phyloP scores from a whole-genome alignment of 1,140 invertebrate genomes.

The Drosophila paulistorum region DNA sequence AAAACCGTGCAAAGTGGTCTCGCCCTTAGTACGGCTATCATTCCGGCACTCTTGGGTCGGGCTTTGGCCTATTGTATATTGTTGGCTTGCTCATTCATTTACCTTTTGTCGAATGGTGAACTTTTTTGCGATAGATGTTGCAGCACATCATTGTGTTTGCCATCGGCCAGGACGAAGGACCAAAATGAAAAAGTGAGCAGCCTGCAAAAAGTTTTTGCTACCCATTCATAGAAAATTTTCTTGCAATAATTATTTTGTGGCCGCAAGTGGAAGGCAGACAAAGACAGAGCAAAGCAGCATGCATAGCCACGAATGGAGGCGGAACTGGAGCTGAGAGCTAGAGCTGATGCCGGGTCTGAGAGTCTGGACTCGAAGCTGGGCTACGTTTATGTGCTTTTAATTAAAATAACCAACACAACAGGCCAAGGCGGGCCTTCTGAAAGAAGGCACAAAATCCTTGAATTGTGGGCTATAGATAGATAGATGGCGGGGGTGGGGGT shows the following conservation, averaged over 20 bases:
- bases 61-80: neutral
- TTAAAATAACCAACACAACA: constrained; percentile 65
- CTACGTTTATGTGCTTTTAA: constrained; percentile 63
- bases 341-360: constrained; percentile 11
- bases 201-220: constrained; percentile 46
- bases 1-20: no score
- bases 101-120: constrained; percentile 23
- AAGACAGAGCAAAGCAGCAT: constrained; percentile 7
- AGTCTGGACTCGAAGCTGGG: constrained; percentile 30
- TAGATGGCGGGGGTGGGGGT: no score
- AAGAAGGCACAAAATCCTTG: no score
- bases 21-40: neutral
- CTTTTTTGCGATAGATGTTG: constrained; percentile 40
- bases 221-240: constrained; percentile 60
- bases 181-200: constrained; percentile 49
- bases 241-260: constrained; percentile 63
- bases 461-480: no score
- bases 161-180: neutral
- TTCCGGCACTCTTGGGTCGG: no score
- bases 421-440: constrained; percentile 4
- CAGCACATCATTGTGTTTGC: constrained; percentile 45
- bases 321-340: constrained; percentile 14
- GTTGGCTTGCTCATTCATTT: neutral
- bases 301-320: constrained; percentile 15
- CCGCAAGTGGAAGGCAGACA: constrained; percentile 54